Percentiles rank a stretch among this genome's conserved stretches.
These are phyloP conservation scores for Acestrorhynchus altus DNA, from an alignment of 2,797 vertebrate genomes.

Conservation along the genomic window DNA sequence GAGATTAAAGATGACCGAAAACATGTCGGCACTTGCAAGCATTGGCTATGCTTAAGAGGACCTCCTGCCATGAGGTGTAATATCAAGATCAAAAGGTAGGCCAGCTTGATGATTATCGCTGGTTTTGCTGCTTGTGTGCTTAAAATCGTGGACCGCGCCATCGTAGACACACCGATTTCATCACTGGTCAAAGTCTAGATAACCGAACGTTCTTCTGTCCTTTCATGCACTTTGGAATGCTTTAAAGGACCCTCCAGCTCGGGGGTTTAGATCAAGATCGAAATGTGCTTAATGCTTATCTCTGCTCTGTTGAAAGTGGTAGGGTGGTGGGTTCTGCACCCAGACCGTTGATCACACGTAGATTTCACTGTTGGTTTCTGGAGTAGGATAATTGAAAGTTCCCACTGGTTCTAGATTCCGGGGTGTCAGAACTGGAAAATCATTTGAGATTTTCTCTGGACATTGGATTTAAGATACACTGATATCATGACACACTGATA, in stretches of 20 bases:
- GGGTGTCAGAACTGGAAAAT: too few relatives aligned
- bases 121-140: neutral
- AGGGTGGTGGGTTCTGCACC: constrained; percentile 71
- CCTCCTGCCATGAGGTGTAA: neutral
- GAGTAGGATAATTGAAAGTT: too few relatives aligned
- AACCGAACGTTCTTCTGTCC: neutral
- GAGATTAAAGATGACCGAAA: neutral
- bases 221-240: neutral
- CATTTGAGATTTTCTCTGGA: too few relatives aligned
- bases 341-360: too few relatives aligned
- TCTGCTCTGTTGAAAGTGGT: constrained; percentile 36
- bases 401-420: too few relatives aligned
- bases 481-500: too few relatives aligned
- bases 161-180: neutral
- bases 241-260: neutral
- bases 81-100: neutral
- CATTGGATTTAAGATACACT: too few relatives aligned
- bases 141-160: too few relatives aligned
- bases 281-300: constrained; percentile 1
- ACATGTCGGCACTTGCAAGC: neutral
- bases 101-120: neutral
- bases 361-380: too few relatives aligned
- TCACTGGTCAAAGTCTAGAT: neutral
- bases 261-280: neutral
- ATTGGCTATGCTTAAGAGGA: neutral